Conservation (phyloP, 2,113 vertebrate genomes). For the Sapayoa aenigma region DNA sequence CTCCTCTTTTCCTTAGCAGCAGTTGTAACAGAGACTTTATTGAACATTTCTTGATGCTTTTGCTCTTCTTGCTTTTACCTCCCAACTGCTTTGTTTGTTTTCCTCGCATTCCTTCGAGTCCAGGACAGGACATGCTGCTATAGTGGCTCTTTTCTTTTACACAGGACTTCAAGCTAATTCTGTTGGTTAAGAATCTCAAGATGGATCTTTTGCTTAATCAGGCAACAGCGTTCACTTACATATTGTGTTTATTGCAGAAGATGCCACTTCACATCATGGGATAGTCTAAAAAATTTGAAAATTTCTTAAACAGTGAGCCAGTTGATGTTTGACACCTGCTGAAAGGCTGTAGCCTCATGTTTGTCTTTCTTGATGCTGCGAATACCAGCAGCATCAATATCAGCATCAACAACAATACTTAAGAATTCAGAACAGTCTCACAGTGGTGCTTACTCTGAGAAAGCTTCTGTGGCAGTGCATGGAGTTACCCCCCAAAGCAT, state of each 20-base stretch:
- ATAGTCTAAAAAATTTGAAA: rapidly evolving
- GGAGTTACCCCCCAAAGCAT: not conserved
- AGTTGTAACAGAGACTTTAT: not conserved
- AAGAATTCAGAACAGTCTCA: not conserved
- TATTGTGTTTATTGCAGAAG: not conserved
- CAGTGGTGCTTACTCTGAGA: not conserved
- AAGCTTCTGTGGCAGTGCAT: not conserved
- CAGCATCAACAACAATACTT: not conserved
- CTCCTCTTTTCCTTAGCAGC: not conserved
- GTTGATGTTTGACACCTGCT: not conserved
- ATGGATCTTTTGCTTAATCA: not conserved
- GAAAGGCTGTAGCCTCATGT: not conserved
- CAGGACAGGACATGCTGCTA: not conserved
- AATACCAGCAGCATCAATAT: not conserved
- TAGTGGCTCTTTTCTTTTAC: not conserved
- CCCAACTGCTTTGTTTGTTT: not conserved
- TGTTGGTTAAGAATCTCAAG: not conserved
- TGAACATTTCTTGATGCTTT: slow-evolving; percentile 3
- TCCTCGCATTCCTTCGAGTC: not conserved
- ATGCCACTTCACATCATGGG: not conserved
- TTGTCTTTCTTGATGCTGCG: not conserved
- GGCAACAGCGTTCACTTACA: not conserved
- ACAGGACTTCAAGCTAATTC: not conserved
- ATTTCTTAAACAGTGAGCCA: not conserved
- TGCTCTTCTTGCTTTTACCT: slow-evolving; percentile 10